Evolutionary conservation across 2,888 invertebrate species (phyloP).

Genomic region (Silvanus unidentatus): DNA sequence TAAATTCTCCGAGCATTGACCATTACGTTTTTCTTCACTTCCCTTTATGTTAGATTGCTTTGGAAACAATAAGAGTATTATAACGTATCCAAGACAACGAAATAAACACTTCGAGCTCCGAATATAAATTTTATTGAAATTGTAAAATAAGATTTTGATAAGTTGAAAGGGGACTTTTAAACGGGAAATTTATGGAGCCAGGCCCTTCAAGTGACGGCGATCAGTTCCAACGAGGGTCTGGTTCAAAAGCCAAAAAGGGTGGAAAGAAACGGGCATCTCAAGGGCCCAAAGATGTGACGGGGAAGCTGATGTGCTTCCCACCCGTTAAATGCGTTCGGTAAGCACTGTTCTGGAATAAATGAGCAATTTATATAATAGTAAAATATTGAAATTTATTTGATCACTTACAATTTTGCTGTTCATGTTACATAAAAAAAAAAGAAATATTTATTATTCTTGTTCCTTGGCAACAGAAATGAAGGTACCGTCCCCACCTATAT

Average conservation of each 20-base stretch:
- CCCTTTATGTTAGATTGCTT: too few species aligned
- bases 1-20: too few species aligned
- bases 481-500: slow-evolving; percentile 51
- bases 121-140: too few species aligned
- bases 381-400: background rate
- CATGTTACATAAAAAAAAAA: too few species aligned
- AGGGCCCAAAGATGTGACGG: slow-evolving; percentile 3
- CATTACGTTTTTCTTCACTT: too few species aligned
- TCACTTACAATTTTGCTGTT: too few species aligned
- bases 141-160: too few species aligned
- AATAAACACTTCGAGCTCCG: slow-evolving; percentile 1
- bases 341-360: slow-evolving; percentile 2
- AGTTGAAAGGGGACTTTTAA: slow-evolving; percentile 3
- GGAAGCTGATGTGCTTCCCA: slow-evolving; percentile 14
- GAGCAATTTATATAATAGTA: background rate
- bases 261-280: background rate
- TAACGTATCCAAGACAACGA: slow-evolving; percentile 7
- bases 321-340: slow-evolving; percentile 12
- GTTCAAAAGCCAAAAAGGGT: background rate
- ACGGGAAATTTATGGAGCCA: slow-evolving; percentile 12
- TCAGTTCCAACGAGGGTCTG: slow-evolving; percentile 7
- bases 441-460: too few species aligned
- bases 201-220: slow-evolving; percentile 13
- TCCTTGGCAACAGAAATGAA: background rate
- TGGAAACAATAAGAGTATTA: too few species aligned